Percentiles rank a stretch among this genome's conserved stretches.
phyloP scores from a whole-genome alignment of 2,797 vertebrate species.

The Dryobates pubescens region DNA sequence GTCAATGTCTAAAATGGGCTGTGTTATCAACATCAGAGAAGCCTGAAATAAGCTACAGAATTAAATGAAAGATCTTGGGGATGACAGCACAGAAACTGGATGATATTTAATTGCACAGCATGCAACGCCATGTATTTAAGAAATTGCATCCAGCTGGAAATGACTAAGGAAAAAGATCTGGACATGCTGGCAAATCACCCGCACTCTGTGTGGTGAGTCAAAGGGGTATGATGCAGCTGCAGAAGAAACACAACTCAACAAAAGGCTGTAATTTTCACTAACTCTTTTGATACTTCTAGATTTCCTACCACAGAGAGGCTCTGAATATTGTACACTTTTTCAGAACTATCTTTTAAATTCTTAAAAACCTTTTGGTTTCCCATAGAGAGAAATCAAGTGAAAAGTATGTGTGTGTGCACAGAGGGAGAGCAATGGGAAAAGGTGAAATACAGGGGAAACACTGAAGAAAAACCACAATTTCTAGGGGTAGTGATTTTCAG shows the following conservation, averaged over 20 bases:
- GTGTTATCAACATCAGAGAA: neutral
- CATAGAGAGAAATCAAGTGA: neutral
- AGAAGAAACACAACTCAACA: neutral
- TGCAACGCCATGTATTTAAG: neutral
- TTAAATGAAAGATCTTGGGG: neutral
- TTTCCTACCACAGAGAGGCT: neutral
- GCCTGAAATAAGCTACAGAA: neutral
- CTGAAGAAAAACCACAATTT: neutral
- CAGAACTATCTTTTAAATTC: neutral
- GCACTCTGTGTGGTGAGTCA: neutral
- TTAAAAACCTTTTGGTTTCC: neutral
- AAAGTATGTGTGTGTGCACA: neutral
- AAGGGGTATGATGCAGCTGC: neutral
- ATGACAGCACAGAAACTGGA: neutral
- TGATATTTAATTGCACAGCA: neutral
- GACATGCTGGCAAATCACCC: neutral
- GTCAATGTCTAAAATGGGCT: neutral
- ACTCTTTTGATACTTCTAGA: neutral
- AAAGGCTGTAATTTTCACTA: neutral
- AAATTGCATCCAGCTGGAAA: conserved; percentile 22
- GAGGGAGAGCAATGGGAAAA: neutral
- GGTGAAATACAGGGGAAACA: neutral
- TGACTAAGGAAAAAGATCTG: neutral
- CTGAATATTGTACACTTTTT: neutral
- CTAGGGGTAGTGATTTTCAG: neutral